Conservation (phyloP, 2,797 vertebrate genomes). For the Myotis findleyi region DNA sequence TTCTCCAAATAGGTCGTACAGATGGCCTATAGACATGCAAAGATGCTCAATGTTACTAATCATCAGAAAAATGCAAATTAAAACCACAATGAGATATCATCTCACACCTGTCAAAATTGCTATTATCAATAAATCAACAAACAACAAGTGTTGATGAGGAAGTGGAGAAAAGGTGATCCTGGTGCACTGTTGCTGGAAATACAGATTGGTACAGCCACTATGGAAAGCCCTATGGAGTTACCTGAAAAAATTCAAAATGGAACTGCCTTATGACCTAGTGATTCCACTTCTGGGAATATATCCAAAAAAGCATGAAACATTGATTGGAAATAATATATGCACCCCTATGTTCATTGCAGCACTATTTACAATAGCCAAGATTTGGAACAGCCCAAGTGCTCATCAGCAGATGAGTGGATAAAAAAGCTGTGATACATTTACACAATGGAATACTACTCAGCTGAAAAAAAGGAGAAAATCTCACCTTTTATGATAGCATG, state of each 20-base stretch:
- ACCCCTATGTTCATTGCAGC: neutral
- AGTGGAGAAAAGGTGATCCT: neutral
- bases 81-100: neutral
- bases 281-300: neutral
- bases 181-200: neutral
- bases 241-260: neutral
- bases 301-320: neutral
- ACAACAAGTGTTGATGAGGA: neutral
- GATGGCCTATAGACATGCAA: neutral
- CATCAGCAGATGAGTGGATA: neutral
- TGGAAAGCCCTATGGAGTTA: neutral
- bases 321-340: neutral
- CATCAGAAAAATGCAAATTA: neutral
- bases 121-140: neutral
- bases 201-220: neutral
- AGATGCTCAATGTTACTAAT: neutral
- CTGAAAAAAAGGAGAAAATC: neutral
- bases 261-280: neutral
- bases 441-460: neutral
- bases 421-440: neutral
- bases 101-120: neutral
- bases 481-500: neutral
- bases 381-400: neutral
- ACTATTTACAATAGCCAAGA: neutral
- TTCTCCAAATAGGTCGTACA: neutral